A percentile compares a stretch with the other conserved stretches of the same genome.
Conservation (phyloP, 2,113 vertebrate genomes). For the Charina bottae region DNA sequence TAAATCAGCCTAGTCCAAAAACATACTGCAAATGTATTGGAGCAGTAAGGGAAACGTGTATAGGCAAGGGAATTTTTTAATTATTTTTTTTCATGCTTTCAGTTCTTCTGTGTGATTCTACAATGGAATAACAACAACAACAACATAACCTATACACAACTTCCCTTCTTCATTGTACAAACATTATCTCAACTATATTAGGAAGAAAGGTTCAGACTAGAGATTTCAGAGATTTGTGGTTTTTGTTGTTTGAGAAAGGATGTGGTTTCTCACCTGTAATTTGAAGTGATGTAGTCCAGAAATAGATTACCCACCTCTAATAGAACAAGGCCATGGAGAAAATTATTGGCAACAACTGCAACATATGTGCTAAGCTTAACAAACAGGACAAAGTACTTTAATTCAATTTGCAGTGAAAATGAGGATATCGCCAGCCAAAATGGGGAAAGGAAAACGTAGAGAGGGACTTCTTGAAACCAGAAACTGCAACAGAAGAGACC, state of each 20-base stretch:
- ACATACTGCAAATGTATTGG: slow-evolving; percentile 39
- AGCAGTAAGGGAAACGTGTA: slow-evolving; percentile 15
- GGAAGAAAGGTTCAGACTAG: neutral
- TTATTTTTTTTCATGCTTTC: neutral
- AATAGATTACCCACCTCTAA: neutral
- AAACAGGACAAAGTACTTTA: neutral
- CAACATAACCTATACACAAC: neutral
- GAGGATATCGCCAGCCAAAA: neutral
- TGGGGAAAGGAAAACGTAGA: neutral
- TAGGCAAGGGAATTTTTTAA: neutral
- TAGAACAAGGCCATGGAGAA: neutral
- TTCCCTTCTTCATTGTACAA: neutral
- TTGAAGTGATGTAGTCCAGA: neutral
- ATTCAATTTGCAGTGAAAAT: neutral
- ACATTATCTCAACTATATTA: neutral
- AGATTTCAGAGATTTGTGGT: neutral
- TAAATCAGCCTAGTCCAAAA: slow-evolving; percentile 30
- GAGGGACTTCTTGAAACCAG: neutral
- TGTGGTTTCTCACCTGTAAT: neutral
- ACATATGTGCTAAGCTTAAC: neutral
- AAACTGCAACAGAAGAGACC: neutral
- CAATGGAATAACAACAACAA: neutral
- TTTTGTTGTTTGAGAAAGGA: neutral
- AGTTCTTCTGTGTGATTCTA: slow-evolving; percentile 11
- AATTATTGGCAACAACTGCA: neutral